A percentile compares a stretch with the other conserved stretches of the same genome.
These are phyloP conservation scores for Ivindomyrus marchei DNA, from an alignment of 2,113 vertebrate genomes.

Conservation along the genomic window DNA sequence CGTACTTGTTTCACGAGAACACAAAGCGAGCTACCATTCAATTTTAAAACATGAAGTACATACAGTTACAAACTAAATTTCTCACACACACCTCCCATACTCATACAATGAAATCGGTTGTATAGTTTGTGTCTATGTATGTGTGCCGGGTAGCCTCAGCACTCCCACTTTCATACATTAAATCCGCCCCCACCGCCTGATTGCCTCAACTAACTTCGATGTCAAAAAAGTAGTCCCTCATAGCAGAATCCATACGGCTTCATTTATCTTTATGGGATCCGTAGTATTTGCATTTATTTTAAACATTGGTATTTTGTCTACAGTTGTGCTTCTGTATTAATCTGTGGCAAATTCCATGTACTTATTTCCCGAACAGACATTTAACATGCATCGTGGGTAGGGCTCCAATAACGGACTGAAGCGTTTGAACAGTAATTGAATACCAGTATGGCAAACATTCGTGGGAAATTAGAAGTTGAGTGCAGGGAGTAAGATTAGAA, in stretches of 20 bases:
- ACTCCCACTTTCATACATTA: slow-evolving; percentile 27
- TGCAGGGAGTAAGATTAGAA: background rate
- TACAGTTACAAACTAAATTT: background rate
- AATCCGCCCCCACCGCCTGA: slow-evolving; percentile 32
- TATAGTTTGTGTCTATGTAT: slow-evolving; percentile 25
- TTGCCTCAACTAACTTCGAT: slow-evolving; percentile 44
- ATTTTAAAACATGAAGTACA: background rate
- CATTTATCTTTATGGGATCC: background rate
- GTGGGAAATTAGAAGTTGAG: background rate
- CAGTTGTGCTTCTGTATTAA: background rate
- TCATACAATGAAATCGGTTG: slow-evolving; percentile 47
- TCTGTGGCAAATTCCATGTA: background rate
- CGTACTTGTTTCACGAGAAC: background rate
- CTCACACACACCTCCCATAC: slow-evolving; percentile 26
- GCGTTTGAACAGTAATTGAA: no score
- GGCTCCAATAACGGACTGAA: background rate
- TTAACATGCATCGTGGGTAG: background rate
- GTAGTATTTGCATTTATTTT: background rate
- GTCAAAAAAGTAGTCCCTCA: slow-evolving; percentile 36
- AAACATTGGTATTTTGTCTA: background rate
- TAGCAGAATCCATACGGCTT: background rate
- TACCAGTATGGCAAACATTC: background rate
- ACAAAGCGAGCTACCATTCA: background rate
- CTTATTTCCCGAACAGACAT: background rate
- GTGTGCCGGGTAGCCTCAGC: slow-evolving; percentile 26